Conservation (phyloP, 2,113 vertebrate genomes). For the Diglossa brunneiventris region DNA sequence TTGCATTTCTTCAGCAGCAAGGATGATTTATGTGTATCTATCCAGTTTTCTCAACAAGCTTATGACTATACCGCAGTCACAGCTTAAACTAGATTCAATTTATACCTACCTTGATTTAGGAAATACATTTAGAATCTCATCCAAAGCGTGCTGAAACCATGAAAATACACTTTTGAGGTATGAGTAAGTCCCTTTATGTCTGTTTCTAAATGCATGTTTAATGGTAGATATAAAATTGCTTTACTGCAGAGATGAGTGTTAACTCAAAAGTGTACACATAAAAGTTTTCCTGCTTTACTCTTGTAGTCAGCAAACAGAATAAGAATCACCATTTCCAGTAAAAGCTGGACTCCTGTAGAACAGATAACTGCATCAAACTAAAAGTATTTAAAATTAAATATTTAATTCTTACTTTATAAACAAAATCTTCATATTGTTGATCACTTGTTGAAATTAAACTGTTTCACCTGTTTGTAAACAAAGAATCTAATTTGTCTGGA, state of each 20-base stretch:
- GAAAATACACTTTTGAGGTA: slow-evolving; percentile 45
- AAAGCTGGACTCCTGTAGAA: background rate
- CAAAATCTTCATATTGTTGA: background rate
- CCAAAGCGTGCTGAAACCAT: background rate
- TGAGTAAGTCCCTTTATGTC: slow-evolving; percentile 18
- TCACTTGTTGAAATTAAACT: background rate
- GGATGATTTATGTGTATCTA: background rate
- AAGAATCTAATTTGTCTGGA: background rate
- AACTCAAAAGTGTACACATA: background rate
- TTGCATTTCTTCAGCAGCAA: background rate
- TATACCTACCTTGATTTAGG: slow-evolving; percentile 4
- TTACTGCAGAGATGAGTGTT: background rate
- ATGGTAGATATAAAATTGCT: slow-evolving; percentile 17
- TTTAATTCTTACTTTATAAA: background rate
- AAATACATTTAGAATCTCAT: slow-evolving; percentile 25
- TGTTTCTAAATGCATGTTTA: slow-evolving; percentile 42
- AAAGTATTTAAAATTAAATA: background rate
- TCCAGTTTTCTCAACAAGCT: background rate
- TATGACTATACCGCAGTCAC: background rate
- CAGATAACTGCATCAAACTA: background rate
- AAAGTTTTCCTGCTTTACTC: background rate
- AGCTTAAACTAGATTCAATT: slow-evolving; percentile 44
- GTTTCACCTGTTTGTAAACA: background rate
- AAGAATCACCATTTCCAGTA: background rate
- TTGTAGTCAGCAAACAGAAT: background rate